A percentile compares a stretch with the other conserved stretches of the same genome.
Evolutionary conservation across 2,888 invertebrate species (phyloP).

Genomic region (Quadriops clusia): DNA sequence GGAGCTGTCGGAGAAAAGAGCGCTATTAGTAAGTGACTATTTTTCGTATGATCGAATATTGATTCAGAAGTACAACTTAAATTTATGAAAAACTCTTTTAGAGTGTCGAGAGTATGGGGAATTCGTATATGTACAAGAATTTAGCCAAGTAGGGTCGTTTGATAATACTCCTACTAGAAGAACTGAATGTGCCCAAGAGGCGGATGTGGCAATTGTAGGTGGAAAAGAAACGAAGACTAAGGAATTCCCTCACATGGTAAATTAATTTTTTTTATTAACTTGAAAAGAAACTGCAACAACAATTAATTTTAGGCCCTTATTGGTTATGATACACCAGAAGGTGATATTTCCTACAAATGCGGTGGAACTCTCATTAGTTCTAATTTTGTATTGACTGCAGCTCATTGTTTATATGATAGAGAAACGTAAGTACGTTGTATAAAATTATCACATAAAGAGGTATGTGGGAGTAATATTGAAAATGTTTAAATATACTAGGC

Average conservation of each 20-base stretch:
- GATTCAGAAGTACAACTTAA: no score
- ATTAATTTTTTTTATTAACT: background rate
- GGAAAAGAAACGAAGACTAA: background rate
- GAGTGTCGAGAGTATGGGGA: slow-evolving; percentile 7
- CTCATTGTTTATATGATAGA: slow-evolving; percentile 40
- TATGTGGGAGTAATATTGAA: no score
- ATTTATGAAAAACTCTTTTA: slow-evolving; percentile 7
- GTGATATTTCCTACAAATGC: slow-evolving; percentile 39
- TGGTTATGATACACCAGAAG: slow-evolving; percentile 14
- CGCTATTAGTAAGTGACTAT: no score
- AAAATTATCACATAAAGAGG: no score
- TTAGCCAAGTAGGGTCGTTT: slow-evolving; percentile 3
- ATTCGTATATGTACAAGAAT: slow-evolving; percentile 14
- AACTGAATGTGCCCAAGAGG: slow-evolving; percentile 7
- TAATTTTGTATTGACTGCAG: slow-evolving; percentile 49
- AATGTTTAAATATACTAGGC: no score
- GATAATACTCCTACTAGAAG: slow-evolving; percentile 11
- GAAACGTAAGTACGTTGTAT: slow-evolving; percentile 9
- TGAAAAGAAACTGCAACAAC: background rate
- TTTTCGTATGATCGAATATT: no score
- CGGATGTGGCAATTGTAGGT: background rate
- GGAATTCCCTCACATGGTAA: slow-evolving; percentile 8
- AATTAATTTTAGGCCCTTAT: slow-evolving; percentile 11
- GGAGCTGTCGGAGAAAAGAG: no score
- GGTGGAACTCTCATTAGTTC: slow-evolving; percentile 52